These are phyloP conservation scores for Celastrina argiolus DNA, from an alignment of 2,888 invertebrate species.

Conservation along the genomic window DNA sequence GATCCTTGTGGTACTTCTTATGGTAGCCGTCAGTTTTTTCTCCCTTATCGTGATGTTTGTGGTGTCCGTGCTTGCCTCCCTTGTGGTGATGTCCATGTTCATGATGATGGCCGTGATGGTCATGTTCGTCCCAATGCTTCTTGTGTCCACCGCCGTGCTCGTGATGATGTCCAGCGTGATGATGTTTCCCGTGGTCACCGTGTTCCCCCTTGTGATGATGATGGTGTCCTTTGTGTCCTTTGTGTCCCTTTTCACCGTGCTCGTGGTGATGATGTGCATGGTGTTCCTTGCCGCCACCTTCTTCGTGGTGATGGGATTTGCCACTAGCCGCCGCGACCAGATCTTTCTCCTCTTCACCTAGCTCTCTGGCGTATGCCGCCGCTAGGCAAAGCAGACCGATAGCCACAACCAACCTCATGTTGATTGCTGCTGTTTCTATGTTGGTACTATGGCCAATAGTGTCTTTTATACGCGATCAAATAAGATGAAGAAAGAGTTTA, in stretches of 20 bases:
- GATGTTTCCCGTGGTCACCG: conserved; percentile 64
- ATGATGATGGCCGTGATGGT: conserved; percentile 65
- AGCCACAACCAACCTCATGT: conserved; percentile 64
- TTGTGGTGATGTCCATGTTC: conserved; percentile 70
- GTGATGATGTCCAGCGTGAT: conserved; percentile 62
- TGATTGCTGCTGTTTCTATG: conserved; percentile 50
- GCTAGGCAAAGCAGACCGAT: conserved; percentile 61
- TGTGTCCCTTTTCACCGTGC: conserved; percentile 63
- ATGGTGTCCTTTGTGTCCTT: conserved; percentile 70
- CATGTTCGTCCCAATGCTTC: conserved; percentile 65
- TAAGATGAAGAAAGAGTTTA: conserved; percentile 62
- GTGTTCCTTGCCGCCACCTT: conserved; percentile 66
- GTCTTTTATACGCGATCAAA: conserved; percentile 63
- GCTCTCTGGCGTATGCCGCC: conserved; percentile 58
- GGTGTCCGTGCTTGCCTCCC: conserved; percentile 65
- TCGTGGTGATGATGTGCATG: conserved; percentile 66
- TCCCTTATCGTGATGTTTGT: conserved; percentile 68
- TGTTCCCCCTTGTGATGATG: conserved; percentile 70
- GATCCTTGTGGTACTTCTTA: conserved; percentile 71
- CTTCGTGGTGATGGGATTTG: conserved; percentile 57
- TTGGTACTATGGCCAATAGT: conserved; percentile 39
- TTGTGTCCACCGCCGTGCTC: conserved; percentile 68
- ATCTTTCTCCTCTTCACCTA: conserved; percentile 61
- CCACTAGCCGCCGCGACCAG: conserved; percentile 65
- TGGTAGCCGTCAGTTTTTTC: conserved; percentile 68